These are phyloP conservation scores for Eumacrocentrus americanus DNA, from an alignment of 2,888 invertebrate species.

Conservation along the genomic window DNA sequence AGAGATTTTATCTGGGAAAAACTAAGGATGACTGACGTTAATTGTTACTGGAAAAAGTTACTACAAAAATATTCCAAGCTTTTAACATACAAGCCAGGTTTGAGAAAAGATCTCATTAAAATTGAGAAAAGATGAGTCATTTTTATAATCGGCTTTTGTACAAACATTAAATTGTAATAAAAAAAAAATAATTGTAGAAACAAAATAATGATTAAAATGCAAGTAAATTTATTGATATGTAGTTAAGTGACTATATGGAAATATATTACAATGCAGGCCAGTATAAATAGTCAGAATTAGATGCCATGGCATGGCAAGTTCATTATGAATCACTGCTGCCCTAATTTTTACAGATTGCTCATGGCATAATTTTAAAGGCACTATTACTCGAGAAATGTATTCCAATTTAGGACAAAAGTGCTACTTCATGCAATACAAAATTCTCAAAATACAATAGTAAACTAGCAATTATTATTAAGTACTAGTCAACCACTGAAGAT, in stretches of 20 bases:
- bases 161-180: slow-evolving; percentile 1
- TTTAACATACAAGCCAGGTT: slow-evolving; percentile 70
- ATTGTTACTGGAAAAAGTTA: slow-evolving; percentile 86
- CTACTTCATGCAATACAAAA: not conserved
- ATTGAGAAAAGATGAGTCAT: slow-evolving; percentile 55
- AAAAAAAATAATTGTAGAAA: slow-evolving; percentile 3
- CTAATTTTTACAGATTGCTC: slow-evolving; percentile 27
- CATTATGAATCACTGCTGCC: slow-evolving; percentile 40
- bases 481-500: slow-evolving; percentile 7
- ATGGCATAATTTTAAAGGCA: slow-evolving; percentile 6
- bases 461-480: slow-evolving; percentile 4
- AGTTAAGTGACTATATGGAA: slow-evolving; percentile 30
- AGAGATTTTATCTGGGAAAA: slow-evolving; percentile 83
- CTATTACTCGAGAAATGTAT: not conserved
- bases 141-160: not conserved
- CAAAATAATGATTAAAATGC: slow-evolving; percentile 8
- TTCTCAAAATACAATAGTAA: not conserved
- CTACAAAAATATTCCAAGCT: slow-evolving; percentile 77
- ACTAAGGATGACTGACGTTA: slow-evolving; percentile 80
- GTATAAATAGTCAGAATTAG: slow-evolving; percentile 28
- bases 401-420: not conserved
- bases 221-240: slow-evolving; percentile 30
- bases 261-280: slow-evolving; percentile 43
- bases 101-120: slow-evolving; percentile 67
- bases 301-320: slow-evolving; percentile 43